Evolutionary conservation across 2,888 invertebrate genomes (phyloP), one percentile per base, ranked within the genome.

Genomic region (Athalia cordata): DNA sequence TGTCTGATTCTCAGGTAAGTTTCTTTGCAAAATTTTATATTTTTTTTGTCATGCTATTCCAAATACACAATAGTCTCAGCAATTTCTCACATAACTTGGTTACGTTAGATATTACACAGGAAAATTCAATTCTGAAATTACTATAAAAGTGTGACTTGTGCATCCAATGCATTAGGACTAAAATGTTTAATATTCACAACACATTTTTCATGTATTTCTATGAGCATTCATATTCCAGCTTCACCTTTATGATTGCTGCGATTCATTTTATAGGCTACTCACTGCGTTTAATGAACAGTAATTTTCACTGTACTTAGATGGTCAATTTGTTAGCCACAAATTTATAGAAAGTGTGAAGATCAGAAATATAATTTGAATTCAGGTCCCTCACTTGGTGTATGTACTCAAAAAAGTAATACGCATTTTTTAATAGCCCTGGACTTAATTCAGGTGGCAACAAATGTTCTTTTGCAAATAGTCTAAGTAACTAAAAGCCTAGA

Each of bases 1-100:
- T 93, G 90, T 91, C 92, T 83, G 94, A 94, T 91, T 93, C 94
- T 91, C 94, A 94, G 93, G 94, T 94, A 89, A 88, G 87, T 86
- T 81, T 57, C 57, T 77, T 52, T 45, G 74, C 67, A 45, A 78
- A 76, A 43, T 78, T 55, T 43, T 66, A 68, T 67, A 49, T 64
- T 15, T 50, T 52, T 61, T 9, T 59, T 15, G 47, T 47, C 29
- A 8, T 65, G 64, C 49, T 67, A 29, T 62, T 57, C 55, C 45
- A 64, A 29, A 29, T 64, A 3, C 15, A 8, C 8, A 15, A 13
- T 43, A 9, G 11, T 9, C 5, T 45, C 8, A 13, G 5, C 9
- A 70, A 7, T 13, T 57, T 45, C 8, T 57, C 29, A 29, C 29
- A 29, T 29, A 29, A 29, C 29, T 29, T 29, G 29, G 29, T 29